A percentile compares a stretch with the other conserved stretches of the same genome.
Evolutionary conservation across 2,113 vertebrate species (phyloP).

Genomic region (Phrynocephalus versicolor): DNA sequence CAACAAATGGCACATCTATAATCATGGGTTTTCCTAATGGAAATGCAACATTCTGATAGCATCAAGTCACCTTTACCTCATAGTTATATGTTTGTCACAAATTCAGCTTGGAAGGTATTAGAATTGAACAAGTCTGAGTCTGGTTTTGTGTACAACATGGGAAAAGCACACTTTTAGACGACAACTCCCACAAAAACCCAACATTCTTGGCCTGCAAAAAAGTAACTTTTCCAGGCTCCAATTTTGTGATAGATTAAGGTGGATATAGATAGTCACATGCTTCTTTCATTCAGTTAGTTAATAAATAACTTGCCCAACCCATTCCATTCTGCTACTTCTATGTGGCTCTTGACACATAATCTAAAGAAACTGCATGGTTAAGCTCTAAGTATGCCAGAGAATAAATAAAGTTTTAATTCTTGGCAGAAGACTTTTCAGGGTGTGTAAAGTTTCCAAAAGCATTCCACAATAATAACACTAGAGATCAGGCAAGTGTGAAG

Average conservation of each 20-base stretch:
- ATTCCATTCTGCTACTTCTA: neutral
- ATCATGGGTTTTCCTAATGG: neutral
- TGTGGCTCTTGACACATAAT: neutral
- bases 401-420: neutral
- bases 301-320: neutral
- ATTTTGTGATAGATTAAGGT: neutral
- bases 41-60: neutral
- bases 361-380: neutral
- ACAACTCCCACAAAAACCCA: too few relatives aligned
- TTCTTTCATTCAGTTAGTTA: neutral
- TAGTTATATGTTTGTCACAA: neutral
- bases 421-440: neutral
- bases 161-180: too few relatives aligned
- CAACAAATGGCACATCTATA: too few relatives aligned
- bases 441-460: neutral
- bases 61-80: neutral
- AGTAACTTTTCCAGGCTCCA: too few relatives aligned
- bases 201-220: too few relatives aligned
- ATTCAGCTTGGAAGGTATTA: constrained; percentile 1
- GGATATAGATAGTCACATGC: neutral
- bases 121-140: neutral
- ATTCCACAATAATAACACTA: neutral
- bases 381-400: neutral
- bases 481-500: neutral
- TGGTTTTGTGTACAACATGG: neutral